Conservation (phyloP, 1,140 invertebrate species). For the Proctacanthus coquilletti region DNA sequence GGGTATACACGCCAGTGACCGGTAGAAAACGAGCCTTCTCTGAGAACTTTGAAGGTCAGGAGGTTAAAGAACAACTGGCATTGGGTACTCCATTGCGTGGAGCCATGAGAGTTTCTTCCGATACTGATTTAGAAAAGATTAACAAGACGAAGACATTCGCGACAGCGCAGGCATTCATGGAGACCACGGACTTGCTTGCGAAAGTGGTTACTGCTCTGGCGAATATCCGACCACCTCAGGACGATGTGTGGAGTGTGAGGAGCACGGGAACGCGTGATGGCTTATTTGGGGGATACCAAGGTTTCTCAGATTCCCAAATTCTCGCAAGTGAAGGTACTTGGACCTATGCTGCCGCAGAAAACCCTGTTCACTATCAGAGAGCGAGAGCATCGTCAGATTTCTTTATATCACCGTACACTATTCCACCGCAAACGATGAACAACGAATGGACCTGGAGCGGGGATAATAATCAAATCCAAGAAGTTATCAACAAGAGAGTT, state of each 20-base stretch:
- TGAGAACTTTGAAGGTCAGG: conserved; percentile 22
- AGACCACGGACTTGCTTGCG: conserved; percentile 54
- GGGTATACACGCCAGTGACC: conserved; percentile 29
- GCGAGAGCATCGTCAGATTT: conserved; percentile 33
- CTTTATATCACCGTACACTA: conserved; percentile 15
- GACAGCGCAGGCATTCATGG: conserved; percentile 39
- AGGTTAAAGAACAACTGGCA: conserved; percentile 10
- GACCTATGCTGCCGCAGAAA: conserved; percentile 36
- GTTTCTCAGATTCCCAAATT: conserved; percentile 51
- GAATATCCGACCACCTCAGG: conserved; percentile 37
- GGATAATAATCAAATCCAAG: conserved; percentile 27
- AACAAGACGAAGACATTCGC: conserved; percentile 59
- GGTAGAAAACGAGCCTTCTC: conserved; percentile 44
- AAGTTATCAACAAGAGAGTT: conserved; percentile 22
- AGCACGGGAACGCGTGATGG: conserved; percentile 8
- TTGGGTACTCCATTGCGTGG: conserved; percentile 7
- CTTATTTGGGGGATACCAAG: conserved; percentile 35
- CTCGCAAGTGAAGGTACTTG: conserved; percentile 44
- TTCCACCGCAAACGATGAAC: conserved; percentile 10
- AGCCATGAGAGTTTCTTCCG: conserved; percentile 42
- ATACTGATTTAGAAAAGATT: conserved; percentile 57
- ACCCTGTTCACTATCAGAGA: conserved; percentile 28
- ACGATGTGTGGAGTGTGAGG: conserved; percentile 19
- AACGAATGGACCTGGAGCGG: conserved; percentile 30
- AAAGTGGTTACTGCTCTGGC: conserved; percentile 58